Conservation (phyloP, 2,113 vertebrate genomes). For the Oncorhynchus keta region DNA sequence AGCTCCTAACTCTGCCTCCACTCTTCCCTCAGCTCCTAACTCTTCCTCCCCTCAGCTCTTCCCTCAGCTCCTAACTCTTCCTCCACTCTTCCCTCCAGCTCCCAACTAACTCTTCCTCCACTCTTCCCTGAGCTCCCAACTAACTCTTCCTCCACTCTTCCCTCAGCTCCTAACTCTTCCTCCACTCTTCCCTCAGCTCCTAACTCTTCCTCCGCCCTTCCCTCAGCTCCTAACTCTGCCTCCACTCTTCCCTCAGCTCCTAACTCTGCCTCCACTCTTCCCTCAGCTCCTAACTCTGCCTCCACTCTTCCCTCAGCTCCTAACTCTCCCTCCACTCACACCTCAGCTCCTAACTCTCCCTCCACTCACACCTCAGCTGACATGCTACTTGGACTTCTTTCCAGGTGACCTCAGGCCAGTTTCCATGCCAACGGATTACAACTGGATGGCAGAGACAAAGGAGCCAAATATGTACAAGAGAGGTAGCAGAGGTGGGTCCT, state of each 20-base stretch:
- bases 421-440: constrained; percentile 81
- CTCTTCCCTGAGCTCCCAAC: neutral
- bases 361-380: constrained; percentile 50
- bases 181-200: constrained; percentile 22
- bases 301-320: constrained; percentile 4
- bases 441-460: constrained; percentile 81
- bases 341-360: neutral
- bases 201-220: constrained; percentile 27
- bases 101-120: too few relatives aligned
- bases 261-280: neutral
- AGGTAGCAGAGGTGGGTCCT: constrained; percentile 81
- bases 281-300: constrained; percentile 22
- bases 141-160: too few relatives aligned
- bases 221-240: neutral
- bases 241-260: neutral
- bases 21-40: neutral
- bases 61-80: neutral
- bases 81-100: neutral
- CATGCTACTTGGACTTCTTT: constrained; percentile 70
- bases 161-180: neutral
- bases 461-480: constrained; percentile 83
- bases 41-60: neutral
- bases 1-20: constrained; percentile 12
- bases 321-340: neutral
- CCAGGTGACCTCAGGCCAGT: constrained; percentile 87